These are phyloP conservation scores for Camptogramma bilineatum DNA, from an alignment of 2,888 invertebrate genomes.

Conservation along the genomic window DNA sequence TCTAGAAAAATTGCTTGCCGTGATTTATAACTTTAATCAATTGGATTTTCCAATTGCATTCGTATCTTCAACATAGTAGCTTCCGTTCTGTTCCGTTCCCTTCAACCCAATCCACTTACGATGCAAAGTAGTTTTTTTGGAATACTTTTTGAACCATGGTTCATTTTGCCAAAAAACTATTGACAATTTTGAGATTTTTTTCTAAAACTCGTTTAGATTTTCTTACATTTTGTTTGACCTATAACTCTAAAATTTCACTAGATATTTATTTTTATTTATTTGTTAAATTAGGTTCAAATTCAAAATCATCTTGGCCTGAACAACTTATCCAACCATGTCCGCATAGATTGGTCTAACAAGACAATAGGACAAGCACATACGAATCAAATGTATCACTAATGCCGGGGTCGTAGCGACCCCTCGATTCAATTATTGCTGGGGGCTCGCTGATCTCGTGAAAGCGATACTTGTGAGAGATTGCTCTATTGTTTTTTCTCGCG, in stretches of 20 bases:
- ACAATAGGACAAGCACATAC: conserved; percentile 64
- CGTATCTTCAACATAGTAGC: not conserved
- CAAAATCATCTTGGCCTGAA: not conserved
- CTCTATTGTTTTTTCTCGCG: conserved; percentile 86
- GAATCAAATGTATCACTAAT: conserved; percentile 81
- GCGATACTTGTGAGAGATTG: conserved; percentile 86
- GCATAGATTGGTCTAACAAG: conserved; percentile 40
- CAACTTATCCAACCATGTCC: conserved; percentile 4
- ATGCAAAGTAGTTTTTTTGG: no score
- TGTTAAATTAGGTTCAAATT: not conserved
- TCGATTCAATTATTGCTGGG: conserved; percentile 81
- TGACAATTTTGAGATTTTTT: no score
- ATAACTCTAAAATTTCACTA: no score
- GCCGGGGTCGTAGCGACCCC: conserved; percentile 70
- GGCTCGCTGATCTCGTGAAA: conserved; percentile 80
- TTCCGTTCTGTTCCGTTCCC: no score
- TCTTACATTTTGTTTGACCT: no score
- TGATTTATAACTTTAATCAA: not conserved
- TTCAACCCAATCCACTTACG: no score
- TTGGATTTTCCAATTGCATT: not conserved
- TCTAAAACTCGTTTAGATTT: no score
- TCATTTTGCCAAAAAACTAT: no score
- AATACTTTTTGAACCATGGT: no score
- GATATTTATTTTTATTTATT: no score
- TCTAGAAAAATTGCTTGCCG: conserved; percentile 10